Conservation (phyloP, 2,888 invertebrate genomes). For the Tribolium freemani region DNA sequence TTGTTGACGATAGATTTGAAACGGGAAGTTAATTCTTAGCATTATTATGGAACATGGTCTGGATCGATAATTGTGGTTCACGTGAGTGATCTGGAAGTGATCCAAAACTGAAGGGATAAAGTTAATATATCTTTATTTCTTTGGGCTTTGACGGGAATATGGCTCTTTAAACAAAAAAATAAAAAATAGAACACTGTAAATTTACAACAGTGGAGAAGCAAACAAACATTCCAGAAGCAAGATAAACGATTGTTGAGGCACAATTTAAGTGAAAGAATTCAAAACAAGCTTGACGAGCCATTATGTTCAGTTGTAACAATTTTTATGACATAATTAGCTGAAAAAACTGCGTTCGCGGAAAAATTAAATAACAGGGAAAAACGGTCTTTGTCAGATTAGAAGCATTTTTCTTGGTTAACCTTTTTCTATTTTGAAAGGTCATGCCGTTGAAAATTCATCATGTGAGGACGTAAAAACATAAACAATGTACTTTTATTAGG, state of each 20-base stretch:
- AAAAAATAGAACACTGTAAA: constrained; percentile 33
- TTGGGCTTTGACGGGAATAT: constrained; percentile 7
- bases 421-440: constrained; percentile 31
- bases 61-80: constrained; percentile 1
- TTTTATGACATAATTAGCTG: constrained; percentile 40
- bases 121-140: constrained; percentile 11
- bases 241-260: constrained; percentile 42
- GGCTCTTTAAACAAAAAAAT: constrained; percentile 24
- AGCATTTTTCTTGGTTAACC: constrained; percentile 37
- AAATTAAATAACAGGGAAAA: constrained; percentile 36
- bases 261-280: constrained; percentile 41
- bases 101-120: constrained; percentile 8
- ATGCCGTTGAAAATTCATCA: constrained; percentile 18
- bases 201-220: constrained; percentile 29
- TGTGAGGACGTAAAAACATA: constrained; percentile 33
- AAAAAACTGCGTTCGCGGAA: constrained; percentile 14
- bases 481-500: constrained; percentile 45
- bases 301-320: constrained; percentile 32
- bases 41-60: constrained; percentile 1
- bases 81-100: constrained; percentile 11
- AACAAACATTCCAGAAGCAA: constrained; percentile 41
- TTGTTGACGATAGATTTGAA: constrained; percentile 6
- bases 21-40: constrained; percentile 5
- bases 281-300: constrained; percentile 37
- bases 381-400: constrained; percentile 1